Conservation (phyloP, 2,888 invertebrate genomes). For the Saturnia pavonia region DNA sequence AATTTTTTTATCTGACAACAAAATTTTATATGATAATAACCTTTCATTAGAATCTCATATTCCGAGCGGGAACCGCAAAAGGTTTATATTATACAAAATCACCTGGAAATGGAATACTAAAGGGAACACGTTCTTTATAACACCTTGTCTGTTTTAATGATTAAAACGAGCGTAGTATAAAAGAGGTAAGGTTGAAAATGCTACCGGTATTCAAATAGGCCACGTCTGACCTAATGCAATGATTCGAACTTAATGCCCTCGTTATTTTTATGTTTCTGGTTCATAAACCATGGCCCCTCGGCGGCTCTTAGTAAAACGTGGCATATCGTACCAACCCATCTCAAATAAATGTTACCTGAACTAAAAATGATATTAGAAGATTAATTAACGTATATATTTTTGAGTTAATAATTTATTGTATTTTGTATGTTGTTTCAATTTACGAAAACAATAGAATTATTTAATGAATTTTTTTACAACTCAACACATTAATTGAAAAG, state of each 20-base stretch:
- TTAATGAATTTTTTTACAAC: not conserved
- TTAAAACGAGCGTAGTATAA: constrained; percentile 7
- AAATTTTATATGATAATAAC: constrained; percentile 14
- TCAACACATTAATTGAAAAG: not conserved
- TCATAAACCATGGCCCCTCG: constrained; percentile 40
- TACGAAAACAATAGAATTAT: not conserved
- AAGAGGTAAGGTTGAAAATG: constrained; percentile 4
- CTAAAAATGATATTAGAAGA: not conserved
- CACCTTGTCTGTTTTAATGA: constrained; percentile 13
- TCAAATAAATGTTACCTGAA: constrained; percentile 22
- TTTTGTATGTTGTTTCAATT: not conserved
- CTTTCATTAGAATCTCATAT: constrained; percentile 16
- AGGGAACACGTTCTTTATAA: constrained; percentile 17
- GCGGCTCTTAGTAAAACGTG: constrained; percentile 28
- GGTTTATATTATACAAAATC: constrained; percentile 24
- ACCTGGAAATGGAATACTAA: constrained; percentile 21
- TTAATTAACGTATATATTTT: not conserved
- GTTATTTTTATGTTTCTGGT: constrained; percentile 43
- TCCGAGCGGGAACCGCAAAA: constrained; percentile 16
- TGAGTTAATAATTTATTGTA: not conserved
- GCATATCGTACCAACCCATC: constrained; percentile 26
- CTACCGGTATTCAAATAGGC: constrained; percentile 5
- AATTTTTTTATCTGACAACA: not conserved
- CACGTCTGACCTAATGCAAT: constrained; percentile 36
- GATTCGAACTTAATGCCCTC: constrained; percentile 37